Evolutionary conservation across 2,797 vertebrate species (phyloP), one percentile per base, ranked within the genome.

Genomic region (Darevskia nairensis): DNA sequence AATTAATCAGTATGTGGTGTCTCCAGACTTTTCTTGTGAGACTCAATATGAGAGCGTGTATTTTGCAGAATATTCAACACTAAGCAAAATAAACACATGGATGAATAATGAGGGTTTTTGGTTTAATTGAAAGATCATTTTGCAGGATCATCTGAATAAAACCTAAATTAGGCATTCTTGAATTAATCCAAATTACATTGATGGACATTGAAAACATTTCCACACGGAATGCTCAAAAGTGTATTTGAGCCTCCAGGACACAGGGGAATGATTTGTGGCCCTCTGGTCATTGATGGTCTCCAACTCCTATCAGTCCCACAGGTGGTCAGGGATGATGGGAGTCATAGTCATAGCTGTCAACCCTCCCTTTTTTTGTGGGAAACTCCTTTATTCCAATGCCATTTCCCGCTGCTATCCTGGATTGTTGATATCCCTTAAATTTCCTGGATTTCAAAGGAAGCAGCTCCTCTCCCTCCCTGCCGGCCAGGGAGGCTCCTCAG

Each of bases 11-110:
- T 71, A 66, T 55, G 25, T 77, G 23, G 50, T 74, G 50, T 27
- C 6, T 88, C 61, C 39, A 64, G 55, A 50, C 46, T n/a, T 88
- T 92, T 21, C 74, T 85, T 72, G 25, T 82, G 77, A 89, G 82
- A 92, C 92, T 91, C 81, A 74, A 69, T 66, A 77, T 87, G 83
- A 13, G 7, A 46, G 4, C 69, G 10, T 32, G 9, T 55, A 55
- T n/a, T 55, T 10, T 69, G 17, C 61, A 44, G 64, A 68, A 68
- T 68, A 27, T 66, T 81, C 35, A 25, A 13, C 61, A 15, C 27
- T 41, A 41, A 64, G n/a, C 19, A 32, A 32, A 80, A 80, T 19
- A 39, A 74, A 35, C 27, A 27, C n/a, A 69, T 25, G 27, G 27
- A 25, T 29, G 6, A 41, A 41, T 25, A 44, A 50, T 46, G 29